Base-by-base conservation (phyloP, 2,113 vertebrate species). In the Corydoras sp. region DNA sequence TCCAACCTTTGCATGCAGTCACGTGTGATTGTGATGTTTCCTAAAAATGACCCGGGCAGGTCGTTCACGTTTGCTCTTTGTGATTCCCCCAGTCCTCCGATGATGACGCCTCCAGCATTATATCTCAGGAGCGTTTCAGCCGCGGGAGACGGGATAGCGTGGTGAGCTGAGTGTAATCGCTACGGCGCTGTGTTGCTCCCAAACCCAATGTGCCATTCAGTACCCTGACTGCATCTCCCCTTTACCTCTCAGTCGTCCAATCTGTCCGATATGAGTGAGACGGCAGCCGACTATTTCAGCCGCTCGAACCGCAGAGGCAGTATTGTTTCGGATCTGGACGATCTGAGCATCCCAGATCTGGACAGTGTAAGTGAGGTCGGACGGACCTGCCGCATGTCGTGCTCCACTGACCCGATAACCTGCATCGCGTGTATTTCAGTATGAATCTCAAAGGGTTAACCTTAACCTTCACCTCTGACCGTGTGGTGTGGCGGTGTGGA, bases 271-370 rank as follows among this genome's bases (percentile, higher is more conserved):
- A 88, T 87, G 80, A 96, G 90, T 78, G 95, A 94, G 84, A 94
- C 93, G 65, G 88, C 94, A 10, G 97, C 97, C 60, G 96, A 98
- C 84, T 98, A 94, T 92, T 98, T 98, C 66, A 94, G 95, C 81
- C 93, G 92, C 79, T 92, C 93, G 81, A 94, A 85, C 86, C 92
- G 88, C 81, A 92, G 93, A 83, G 95, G 94, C 83, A 97, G 96
- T 43, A 77, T 96, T 77, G 91, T 97, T 81, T 97, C 94, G 0
- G 91, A 97, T 85, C 83, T 92, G 73, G 94, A 95, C 76, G 93
- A 94, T 79, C 78, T 88, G 88, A 86, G 89, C 79, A 87, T 89
- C 83, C 91, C 92, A 61, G 92, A 93, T 82, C 76, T 92, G 84
- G 91, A 88, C 77, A 84, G 84, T 31, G 94, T 98, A 92, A 98